Evolutionary conservation across 2,888 invertebrate genomes (phyloP).

Genomic region (Branchipolynoe longqiensis): DNA sequence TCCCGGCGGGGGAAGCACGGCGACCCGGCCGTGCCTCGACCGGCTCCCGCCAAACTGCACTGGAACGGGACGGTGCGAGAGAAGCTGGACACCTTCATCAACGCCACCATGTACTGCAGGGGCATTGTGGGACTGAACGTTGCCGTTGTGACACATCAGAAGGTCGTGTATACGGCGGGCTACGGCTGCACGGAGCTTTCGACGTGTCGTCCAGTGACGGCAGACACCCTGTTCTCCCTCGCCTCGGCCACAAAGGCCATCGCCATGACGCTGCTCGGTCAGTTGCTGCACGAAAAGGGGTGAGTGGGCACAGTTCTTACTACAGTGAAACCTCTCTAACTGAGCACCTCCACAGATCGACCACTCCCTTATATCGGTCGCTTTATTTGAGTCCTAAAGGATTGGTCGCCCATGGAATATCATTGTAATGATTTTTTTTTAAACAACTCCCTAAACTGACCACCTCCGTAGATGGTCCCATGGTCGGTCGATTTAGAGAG

Average conservation of each 20-base stretch:
- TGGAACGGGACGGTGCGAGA: constrained; percentile 32
- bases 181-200: constrained; percentile 46
- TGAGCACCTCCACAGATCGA: no score
- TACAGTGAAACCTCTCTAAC: no score
- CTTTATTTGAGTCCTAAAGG: no score
- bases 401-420: no score
- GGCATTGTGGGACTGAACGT: constrained; percentile 48
- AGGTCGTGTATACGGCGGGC: constrained; percentile 31
- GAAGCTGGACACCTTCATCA: constrained; percentile 54
- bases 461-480: no score
- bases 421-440: no score
- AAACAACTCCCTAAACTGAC: no score
- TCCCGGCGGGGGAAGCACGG: no score
- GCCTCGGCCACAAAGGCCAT: constrained; percentile 61
- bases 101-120: constrained; percentile 53
- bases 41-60: not conserved
- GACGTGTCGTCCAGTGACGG: constrained; percentile 12
- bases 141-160: constrained; percentile 41
- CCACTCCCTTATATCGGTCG: no score
- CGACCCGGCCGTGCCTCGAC: not conserved
- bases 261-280: constrained; percentile 57
- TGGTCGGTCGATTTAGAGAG: no score
- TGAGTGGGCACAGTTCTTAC: constrained; percentile 5
- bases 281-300: constrained; percentile 59
- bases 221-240: constrained; percentile 47